phyloP scores from a whole-genome alignment of 1,140 invertebrate species.

The Drosophila arizonae region DNA sequence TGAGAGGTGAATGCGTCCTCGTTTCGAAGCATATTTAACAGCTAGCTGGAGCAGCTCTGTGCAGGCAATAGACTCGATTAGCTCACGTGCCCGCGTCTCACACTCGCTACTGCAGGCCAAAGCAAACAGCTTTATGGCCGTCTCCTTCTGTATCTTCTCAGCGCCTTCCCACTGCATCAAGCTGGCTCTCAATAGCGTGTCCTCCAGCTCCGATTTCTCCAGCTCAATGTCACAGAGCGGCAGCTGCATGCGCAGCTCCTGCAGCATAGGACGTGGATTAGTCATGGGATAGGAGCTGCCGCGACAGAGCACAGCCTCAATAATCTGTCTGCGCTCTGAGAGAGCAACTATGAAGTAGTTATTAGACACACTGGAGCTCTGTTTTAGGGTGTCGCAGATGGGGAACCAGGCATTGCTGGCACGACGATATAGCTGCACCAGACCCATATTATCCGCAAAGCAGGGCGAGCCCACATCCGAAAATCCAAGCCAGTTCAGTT shows the following conservation, averaged over 20 bases:
- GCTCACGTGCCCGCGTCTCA: constrained; percentile 93
- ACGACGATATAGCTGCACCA: constrained; percentile 86
- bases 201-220: constrained; percentile 93
- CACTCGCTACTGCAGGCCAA: constrained; percentile 90
- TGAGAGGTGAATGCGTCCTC: constrained; percentile 89
- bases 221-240: constrained; percentile 92
- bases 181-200: constrained; percentile 87
- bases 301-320: constrained; percentile 93
- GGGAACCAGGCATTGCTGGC: constrained; percentile 90
- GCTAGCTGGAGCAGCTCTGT: constrained; percentile 91
- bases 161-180: constrained; percentile 85
- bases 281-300: constrained; percentile 93
- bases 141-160: constrained; percentile 87
- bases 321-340: constrained; percentile 89
- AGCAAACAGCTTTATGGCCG: constrained; percentile 95
- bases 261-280: constrained; percentile 91
- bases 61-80: constrained; percentile 92
- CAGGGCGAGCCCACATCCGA: constrained; percentile 90
- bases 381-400: constrained; percentile 88
- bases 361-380: constrained; percentile 88
- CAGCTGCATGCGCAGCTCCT: constrained; percentile 88
- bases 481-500: constrained; percentile 92
- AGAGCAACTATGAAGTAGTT: constrained; percentile 92
- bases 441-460: constrained; percentile 87
- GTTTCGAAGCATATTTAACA: constrained; percentile 92